These are phyloP conservation scores for Hemaris fuciformis DNA, from an alignment of 2,888 invertebrate species.

Conservation along the genomic window DNA sequence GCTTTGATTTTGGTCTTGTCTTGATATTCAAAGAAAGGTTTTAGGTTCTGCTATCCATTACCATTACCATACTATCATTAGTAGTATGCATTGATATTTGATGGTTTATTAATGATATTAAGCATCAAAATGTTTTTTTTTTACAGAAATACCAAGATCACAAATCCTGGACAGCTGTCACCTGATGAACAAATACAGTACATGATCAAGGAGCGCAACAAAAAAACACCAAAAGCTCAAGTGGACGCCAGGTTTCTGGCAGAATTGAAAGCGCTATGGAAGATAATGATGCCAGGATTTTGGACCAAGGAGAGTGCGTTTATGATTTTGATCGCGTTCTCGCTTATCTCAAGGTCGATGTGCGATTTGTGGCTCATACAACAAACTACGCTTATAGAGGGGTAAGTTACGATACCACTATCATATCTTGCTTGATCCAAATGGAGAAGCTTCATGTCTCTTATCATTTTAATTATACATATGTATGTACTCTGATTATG, in stretches of 20 bases:
- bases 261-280: conserved; percentile 85
- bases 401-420: conserved; percentile 69
- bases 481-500: neutral
- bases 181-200: conserved; percentile 89
- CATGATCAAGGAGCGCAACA: conserved; percentile 87
- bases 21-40: too few relatives aligned
- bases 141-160: conserved; percentile 45
- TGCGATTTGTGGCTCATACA: conserved; percentile 99
- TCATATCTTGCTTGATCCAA: neutral
- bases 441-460: neutral
- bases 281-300: conserved; percentile 90
- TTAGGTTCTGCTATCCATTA: too few relatives aligned
- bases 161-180: conserved; percentile 44
- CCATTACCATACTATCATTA: too few relatives aligned
- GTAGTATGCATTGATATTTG: too few relatives aligned
- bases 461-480: neutral
- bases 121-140: neutral
- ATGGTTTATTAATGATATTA: too few relatives aligned
- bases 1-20: too few relatives aligned
- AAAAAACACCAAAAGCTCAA: conserved; percentile 85
- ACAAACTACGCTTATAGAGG: conserved; percentile 96
- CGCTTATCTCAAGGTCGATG: conserved; percentile 93
- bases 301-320: conserved; percentile 89
- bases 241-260: conserved; percentile 88
- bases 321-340: conserved; percentile 87